Conservation (phyloP, 2,888 invertebrate species). For the Gerris lacustris region DNA sequence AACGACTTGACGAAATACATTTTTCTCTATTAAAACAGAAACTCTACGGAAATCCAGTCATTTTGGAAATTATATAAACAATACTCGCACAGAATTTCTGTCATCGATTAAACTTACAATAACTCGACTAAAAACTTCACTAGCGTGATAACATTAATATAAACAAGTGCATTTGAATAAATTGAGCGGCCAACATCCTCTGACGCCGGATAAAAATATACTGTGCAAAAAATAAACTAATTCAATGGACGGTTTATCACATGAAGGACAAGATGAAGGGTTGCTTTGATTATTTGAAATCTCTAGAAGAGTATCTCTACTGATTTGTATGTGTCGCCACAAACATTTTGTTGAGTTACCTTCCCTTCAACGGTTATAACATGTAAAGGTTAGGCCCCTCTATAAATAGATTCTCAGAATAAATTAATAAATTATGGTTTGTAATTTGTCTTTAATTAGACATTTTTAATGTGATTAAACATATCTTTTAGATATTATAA, state of each 20-base stretch:
- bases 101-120: background rate
- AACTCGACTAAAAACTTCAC: background rate
- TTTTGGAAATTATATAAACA: background rate
- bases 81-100: background rate
- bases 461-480: no score
- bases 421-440: no score
- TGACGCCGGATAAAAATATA: background rate
- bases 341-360: no score
- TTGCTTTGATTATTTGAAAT: no score
- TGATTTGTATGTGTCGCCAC: no score
- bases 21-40: background rate
- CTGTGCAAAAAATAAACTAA: background rate
- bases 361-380: no score
- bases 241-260: slow-evolving; percentile 3
- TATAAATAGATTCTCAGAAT: no score
- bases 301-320: no score
- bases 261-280: background rate
- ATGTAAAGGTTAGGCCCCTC: no score
- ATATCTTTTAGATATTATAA: no score
- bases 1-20: background rate
- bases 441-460: no score
- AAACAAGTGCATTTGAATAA: background rate
- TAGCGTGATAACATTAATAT: no score
- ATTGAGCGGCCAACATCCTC: background rate
- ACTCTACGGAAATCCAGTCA: background rate